phyloP scores from a whole-genome alignment of 2,888 invertebrate species.

The Parascotia fuliginaria region DNA sequence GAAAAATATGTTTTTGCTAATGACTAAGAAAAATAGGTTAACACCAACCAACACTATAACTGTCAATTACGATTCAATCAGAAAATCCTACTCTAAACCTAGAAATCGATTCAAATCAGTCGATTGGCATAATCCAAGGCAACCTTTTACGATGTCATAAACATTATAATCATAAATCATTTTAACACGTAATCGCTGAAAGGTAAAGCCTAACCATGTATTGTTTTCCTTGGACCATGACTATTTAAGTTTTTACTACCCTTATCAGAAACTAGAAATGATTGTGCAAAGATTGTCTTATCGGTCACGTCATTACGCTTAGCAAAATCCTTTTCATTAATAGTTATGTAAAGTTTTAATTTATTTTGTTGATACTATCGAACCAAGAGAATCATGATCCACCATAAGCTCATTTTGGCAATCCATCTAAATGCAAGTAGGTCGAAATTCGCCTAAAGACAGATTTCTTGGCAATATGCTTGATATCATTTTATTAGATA shows the following conservation, averaged over 20 bases:
- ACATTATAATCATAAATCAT: constrained; percentile 35
- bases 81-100: neutral
- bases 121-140: neutral
- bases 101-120: neutral
- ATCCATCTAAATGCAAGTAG: too few species aligned
- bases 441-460: too few species aligned
- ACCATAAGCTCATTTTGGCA: too few species aligned
- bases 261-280: constrained; percentile 34
- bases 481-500: too few species aligned
- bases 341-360: constrained; percentile 28
- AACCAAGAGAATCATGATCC: too few species aligned
- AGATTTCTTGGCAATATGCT: too few species aligned
- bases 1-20: too few species aligned
- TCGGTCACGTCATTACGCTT: constrained; percentile 29
- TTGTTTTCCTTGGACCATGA: constrained; percentile 36
- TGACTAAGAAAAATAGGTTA: too few species aligned
- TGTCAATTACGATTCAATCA: neutral
- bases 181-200: constrained; percentile 35
- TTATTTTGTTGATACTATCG: constrained; percentile 22
- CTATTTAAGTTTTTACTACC: constrained; percentile 20
- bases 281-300: constrained; percentile 26
- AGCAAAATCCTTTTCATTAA: constrained; percentile 6
- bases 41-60: neutral
- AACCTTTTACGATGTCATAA: constrained; percentile 7
- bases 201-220: constrained; percentile 20